Base-by-base conservation (phyloP, 2,113 vertebrate species). In the Elaphurus davidianus region DNA sequence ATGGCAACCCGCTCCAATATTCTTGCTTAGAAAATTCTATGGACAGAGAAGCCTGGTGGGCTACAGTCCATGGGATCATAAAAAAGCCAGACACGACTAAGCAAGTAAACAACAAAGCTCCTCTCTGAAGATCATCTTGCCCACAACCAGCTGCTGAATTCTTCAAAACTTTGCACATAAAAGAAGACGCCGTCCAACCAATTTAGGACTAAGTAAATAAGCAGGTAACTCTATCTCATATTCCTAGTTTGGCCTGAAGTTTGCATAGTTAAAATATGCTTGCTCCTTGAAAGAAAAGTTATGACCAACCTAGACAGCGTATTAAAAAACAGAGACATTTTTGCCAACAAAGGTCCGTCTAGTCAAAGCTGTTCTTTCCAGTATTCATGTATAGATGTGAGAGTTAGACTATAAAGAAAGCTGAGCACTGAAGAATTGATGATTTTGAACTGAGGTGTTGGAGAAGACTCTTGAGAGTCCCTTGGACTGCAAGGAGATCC, bases 121-220 rank as follows among this genome's bases (percentile, higher is more conserved):
- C 21, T 84, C 84, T 52, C 8, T 62, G 45, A 17, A 85, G 17
- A 79, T 19, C 14, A 79, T 33, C 62, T 93, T 76, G 12, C 36
- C 47, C 67, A 60, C 13, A 93, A 36, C 36, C 16, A 45, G 28
- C n/a, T 88, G 50, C 21, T 64, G n/a, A 76, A 25, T 8, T 16
- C 30, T 45, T 30, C 33, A 28, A 28, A 57, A 90, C 7, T 88
- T 52, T 79, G 1, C 45, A 43, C 23, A 84, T 12, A 93, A 25
- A 16, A 78, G n/a, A 96, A 87, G 6, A 93, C 19, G 50, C 17
- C 93, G 78, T n/a, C 84, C 40, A 55, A 85, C 17, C 0, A 54
- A 55, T 67, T 94, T 47, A 87, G 19, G 59, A 19, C 54, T 28
- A 76, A 95, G 60, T 79, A 97, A 94, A 93, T 55, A 74, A 74